A percentile compares a stretch with the other conserved stretches of the same genome.
Conservation (phyloP, 2,797 vertebrate species). For the Propithecus perrieri region DNA sequence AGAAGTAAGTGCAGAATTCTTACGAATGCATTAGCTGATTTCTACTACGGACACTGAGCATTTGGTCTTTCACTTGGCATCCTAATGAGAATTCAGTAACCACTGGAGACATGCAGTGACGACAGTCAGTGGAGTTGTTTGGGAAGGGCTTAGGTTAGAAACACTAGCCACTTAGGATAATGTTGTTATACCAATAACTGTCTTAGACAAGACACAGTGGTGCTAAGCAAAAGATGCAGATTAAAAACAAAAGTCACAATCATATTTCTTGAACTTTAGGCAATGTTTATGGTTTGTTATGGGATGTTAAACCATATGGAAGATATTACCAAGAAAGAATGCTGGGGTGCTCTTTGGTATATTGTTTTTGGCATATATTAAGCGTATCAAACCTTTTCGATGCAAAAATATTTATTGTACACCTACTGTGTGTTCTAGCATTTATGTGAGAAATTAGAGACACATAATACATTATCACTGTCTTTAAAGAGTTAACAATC, state of each 20-base stretch:
- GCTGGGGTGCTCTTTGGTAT: neutral
- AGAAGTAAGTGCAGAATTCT: conserved; percentile 16
- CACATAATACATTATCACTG: neutral
- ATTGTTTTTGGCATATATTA: neutral
- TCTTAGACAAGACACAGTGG: neutral
- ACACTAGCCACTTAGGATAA: neutral
- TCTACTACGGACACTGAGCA: neutral
- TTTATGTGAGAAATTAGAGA: neutral
- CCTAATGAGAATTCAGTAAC: neutral
- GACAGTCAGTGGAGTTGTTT: neutral
- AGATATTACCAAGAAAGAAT: neutral
- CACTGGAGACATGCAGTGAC: neutral
- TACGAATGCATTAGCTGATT: neutral
- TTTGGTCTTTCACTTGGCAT: conserved; percentile 24
- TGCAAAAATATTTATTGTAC: neutral
- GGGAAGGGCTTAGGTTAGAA: neutral
- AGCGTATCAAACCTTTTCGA: neutral
- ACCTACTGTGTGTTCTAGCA: neutral
- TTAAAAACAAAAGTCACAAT: neutral
- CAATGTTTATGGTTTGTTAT: neutral
- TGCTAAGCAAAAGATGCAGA: neutral
- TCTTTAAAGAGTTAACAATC: neutral
- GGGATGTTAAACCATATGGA: neutral
- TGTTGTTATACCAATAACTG: neutral
- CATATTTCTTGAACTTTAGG: neutral